Base-by-base conservation (phyloP, 1,140 invertebrate genomes). In the Lethrus apterus region DNA sequence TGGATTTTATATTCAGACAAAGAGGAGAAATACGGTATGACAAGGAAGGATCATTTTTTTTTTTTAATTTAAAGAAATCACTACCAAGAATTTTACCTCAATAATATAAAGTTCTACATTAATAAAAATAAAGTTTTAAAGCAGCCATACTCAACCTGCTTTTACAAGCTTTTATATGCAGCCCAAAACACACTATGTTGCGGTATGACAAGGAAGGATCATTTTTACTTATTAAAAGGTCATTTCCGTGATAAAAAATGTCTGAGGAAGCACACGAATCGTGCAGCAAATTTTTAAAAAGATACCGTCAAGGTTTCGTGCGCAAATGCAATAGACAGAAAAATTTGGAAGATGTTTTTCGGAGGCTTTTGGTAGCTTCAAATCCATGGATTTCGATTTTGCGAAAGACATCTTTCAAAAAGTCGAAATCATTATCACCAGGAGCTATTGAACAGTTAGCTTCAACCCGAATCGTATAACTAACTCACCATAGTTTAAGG, bases 281-380 rank as follows among this genome's bases (percentile, higher is more conserved):
- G n/a, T 34, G 32, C 14, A 34, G 15, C 19, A 38, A 38, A 38
- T 38, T 19, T 14, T 19, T 38, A 19, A 38, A 38, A 38, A 19
- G 10, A 38, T 38, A 19, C 20, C 35, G 35, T n/a, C 35, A 38
- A 20, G 35, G 20, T 20, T 38, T 38, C 20, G 15, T 19, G 5
- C 9, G 31, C 7, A 32, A 32, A 32, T 32, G 31, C 13, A 32
- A 13, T 32, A 7, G 31, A 4, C 4, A 9, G 13, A 13, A 32
- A 4, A 32, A 32, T 32, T 4, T 32, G 31, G 31, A 32, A 32
- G 31, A 32, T 32, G 31, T 32, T 9, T 32, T 32, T 32, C 13
- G 4, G 7, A 7, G 31, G 31, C 31, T 32, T 32, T 32, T 32
- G 31, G 31, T 32, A 9, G 7, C 31, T 8, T 32, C 31, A 7